These are phyloP conservation scores for Pachyramphus minor DNA, from an alignment of 2,113 vertebrate genomes.

Conservation along the genomic window DNA sequence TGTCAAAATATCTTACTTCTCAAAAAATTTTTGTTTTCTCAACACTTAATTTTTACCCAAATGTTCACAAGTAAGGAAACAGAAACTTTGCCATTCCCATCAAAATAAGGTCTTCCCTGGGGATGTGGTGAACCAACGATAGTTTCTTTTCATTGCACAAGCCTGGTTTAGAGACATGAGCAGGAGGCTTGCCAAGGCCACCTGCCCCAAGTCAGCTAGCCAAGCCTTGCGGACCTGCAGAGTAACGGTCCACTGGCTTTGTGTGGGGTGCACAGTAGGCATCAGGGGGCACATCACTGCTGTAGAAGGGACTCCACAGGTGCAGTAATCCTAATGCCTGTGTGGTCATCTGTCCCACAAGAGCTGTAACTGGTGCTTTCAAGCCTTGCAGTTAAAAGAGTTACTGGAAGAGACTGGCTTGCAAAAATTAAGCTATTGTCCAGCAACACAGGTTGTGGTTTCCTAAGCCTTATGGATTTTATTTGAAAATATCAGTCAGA, in stretches of 20 bases:
- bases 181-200: not conserved
- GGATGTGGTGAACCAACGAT: not conserved
- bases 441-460: not conserved
- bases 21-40: not conserved
- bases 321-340: not conserved
- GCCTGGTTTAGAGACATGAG: not conserved
- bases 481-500: not conserved
- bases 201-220: not conserved
- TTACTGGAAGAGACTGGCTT: not conserved
- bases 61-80: not conserved
- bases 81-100: not conserved
- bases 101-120: not conserved
- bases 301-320: not conserved
- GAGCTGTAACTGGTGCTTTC: not conserved
- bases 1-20: not conserved
- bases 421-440: not conserved
- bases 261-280: not conserved
- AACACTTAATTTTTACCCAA: not conserved
- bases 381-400: not conserved
- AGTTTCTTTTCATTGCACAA: not conserved
- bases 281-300: rapidly evolving
- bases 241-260: not conserved
- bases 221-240: not conserved
- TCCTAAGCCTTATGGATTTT: not conserved
- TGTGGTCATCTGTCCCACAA: not conserved